phyloP scores from a whole-genome alignment of 2,797 vertebrate genomes.

The Poeciliopsis turneri region DNA sequence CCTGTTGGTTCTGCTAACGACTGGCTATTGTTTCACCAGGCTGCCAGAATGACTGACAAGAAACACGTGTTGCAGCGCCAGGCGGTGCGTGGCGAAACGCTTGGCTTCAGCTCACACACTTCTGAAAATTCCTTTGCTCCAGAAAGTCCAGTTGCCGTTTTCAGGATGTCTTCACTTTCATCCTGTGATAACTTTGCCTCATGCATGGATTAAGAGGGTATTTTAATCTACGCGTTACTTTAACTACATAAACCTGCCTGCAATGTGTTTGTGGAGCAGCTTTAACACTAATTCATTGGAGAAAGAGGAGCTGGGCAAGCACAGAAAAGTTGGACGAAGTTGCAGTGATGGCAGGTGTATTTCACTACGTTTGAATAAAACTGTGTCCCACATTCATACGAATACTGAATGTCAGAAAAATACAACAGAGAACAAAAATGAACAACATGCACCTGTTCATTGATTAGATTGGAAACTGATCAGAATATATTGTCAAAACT shows the following conservation, averaged over 20 bases:
- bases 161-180: conserved; percentile 3
- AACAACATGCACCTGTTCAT: neutral
- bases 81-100: conserved; percentile 19
- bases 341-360: neutral
- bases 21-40: conserved; percentile 59
- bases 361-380: neutral
- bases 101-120: conserved; percentile 17
- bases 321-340: neutral
- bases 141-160: conserved; percentile 5
- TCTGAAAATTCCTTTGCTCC: neutral
- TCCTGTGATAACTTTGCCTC: conserved; percentile 1
- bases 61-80: conserved; percentile 51
- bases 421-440: neutral
- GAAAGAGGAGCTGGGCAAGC: neutral
- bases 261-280: neutral
- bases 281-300: neutral
- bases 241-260: neutral
- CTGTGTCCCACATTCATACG: neutral
- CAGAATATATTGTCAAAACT: neutral
- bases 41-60: conserved; percentile 58
- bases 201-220: neutral
- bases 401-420: neutral
- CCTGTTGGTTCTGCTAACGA: conserved; percentile 35
- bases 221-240: conserved; percentile 3
- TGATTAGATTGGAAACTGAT: neutral